A percentile compares a stretch with the other conserved stretches of the same genome.
phyloP scores from a whole-genome alignment of 2,797 vertebrate species.

The Myioborus melanocephalus region DNA sequence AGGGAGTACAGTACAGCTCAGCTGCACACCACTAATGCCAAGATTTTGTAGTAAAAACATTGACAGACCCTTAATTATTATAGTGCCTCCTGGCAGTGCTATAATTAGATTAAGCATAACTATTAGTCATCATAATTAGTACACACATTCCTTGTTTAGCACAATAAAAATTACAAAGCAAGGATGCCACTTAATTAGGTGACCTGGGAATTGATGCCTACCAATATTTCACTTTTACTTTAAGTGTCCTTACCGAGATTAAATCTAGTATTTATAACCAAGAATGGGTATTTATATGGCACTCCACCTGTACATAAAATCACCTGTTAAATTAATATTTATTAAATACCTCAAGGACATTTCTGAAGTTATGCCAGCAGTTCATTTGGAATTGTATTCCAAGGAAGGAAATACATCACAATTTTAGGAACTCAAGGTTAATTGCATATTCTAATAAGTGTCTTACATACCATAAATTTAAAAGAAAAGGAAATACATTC shows the following conservation, averaged over 20 bases:
- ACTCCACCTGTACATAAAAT: slow-evolving; percentile 42
- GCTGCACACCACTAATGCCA: background rate
- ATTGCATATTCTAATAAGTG: slow-evolving; percentile 45
- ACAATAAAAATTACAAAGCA: slow-evolving; percentile 67
- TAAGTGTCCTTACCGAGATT: slow-evolving; percentile 50
- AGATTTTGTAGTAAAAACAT: slow-evolving; percentile 41
- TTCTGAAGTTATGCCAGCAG: slow-evolving; percentile 31
- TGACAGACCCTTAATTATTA: slow-evolving; percentile 49
- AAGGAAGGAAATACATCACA: slow-evolving; percentile 39
- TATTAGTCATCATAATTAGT: slow-evolving; percentile 64
- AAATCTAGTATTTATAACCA: slow-evolving; percentile 60
- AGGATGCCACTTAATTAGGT: slow-evolving; percentile 67
- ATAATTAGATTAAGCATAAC: slow-evolving; percentile 56
- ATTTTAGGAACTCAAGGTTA: slow-evolving; percentile 65
- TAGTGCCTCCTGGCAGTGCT: slow-evolving; percentile 35
- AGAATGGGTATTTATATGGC: slow-evolving; percentile 31
- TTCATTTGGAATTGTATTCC: slow-evolving; percentile 22
- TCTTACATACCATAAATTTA: slow-evolving; percentile 24
- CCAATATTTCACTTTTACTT: slow-evolving; percentile 59
- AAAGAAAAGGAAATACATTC: background rate
- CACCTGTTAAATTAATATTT: slow-evolving; percentile 54
- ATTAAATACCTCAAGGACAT: slow-evolving; percentile 58
- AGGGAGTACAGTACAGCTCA: background rate
- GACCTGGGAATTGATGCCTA: slow-evolving; percentile 58
- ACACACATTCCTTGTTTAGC: slow-evolving; percentile 53